phyloP scores from a whole-genome alignment of 92 coral and sea anemone genomes.

The Pocillopora meandrina region DNA sequence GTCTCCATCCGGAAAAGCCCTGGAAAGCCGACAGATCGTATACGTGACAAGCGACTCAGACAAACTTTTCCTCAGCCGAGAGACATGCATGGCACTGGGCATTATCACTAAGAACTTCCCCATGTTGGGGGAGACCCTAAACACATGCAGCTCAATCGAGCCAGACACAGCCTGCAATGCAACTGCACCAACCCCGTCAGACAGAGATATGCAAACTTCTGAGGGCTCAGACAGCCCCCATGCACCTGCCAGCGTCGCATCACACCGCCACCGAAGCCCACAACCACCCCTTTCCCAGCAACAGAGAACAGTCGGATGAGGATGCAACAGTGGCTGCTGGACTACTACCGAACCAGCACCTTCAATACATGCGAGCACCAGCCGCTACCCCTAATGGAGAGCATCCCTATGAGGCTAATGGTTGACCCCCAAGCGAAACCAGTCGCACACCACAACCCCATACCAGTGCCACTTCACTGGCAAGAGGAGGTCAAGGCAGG shows the following conservation, averaged over 20 bases:
- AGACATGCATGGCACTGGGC: slow-evolving; percentile 53
- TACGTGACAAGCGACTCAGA: slow-evolving; percentile 39
- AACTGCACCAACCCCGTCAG: too few species aligned
- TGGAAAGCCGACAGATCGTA: slow-evolving; percentile 53
- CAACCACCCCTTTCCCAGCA: slow-evolving; percentile 45
- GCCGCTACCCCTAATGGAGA: too few species aligned
- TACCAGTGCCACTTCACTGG: too few species aligned
- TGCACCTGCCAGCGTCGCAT: slow-evolving; percentile 39
- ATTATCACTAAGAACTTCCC: slow-evolving; percentile 47
- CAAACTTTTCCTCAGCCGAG: slow-evolving; percentile 46
- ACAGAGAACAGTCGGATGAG: too few species aligned
- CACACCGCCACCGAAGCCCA: slow-evolving; percentile 53
- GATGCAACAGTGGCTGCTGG: too few species aligned
- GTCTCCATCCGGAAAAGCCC: slow-evolving; percentile 30
- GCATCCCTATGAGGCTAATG: too few species aligned
- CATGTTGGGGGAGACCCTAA: slow-evolving; percentile 44
- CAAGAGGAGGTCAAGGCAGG: too few species aligned
- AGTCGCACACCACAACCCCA: too few species aligned
- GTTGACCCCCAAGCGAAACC: too few species aligned
- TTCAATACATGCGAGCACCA: too few species aligned
- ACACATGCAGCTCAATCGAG: neutral
- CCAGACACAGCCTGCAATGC: slow-evolving; percentile 44
- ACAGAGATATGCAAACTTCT: too few species aligned
- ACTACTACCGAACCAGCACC: too few species aligned
- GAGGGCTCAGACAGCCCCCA: neutral